These are phyloP conservation scores for Notolabrus celidotus DNA, from an alignment of 2,797 vertebrate species.

Conservation along the genomic window DNA sequence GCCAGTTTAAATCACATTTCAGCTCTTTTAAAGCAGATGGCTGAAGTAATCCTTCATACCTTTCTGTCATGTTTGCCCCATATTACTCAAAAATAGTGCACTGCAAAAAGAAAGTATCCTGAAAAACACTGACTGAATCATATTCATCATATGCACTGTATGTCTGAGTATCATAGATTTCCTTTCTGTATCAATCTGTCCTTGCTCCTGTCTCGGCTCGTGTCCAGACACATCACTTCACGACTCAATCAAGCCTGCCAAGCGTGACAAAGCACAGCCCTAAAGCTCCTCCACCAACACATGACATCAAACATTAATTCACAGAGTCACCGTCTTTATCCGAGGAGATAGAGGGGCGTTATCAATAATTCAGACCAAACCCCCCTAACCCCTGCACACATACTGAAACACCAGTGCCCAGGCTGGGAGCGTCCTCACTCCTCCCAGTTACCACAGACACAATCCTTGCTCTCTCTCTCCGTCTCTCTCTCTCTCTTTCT, in stretches of 20 bases:
- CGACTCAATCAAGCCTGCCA: slow-evolving; percentile 26
- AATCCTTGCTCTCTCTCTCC: too few species aligned
- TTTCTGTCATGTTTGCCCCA: too few species aligned
- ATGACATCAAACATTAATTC: slow-evolving; percentile 74
- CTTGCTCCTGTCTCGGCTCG: neutral
- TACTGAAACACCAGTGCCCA: slow-evolving; percentile 18
- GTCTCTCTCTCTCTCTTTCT: too few species aligned
- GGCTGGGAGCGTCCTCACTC: slow-evolving; percentile 55
- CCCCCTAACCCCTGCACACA: neutral
- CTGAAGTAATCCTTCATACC: too few species aligned
- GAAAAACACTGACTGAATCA: too few species aligned
- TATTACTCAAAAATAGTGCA: too few species aligned
- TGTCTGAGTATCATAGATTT: too few species aligned
- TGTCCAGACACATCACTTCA: slow-evolving; percentile 36
- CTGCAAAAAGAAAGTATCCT: too few species aligned
- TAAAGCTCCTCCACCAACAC: slow-evolving; percentile 10
- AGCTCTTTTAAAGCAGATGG: too few species aligned
- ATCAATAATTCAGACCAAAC: slow-evolving; percentile 75
- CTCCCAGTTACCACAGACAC: slow-evolving; percentile 71
- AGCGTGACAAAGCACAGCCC: slow-evolving; percentile 26
- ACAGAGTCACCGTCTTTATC: slow-evolving; percentile 40
- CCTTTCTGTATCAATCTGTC: neutral
- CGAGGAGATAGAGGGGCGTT: slow-evolving; percentile 8
- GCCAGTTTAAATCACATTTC: too few species aligned
- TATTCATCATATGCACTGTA: too few species aligned